A percentile compares a stretch with the other conserved stretches of the same genome.
phyloP scores from a whole-genome alignment of 2,888 invertebrate species.

The Conchocele bisecta region DNA sequence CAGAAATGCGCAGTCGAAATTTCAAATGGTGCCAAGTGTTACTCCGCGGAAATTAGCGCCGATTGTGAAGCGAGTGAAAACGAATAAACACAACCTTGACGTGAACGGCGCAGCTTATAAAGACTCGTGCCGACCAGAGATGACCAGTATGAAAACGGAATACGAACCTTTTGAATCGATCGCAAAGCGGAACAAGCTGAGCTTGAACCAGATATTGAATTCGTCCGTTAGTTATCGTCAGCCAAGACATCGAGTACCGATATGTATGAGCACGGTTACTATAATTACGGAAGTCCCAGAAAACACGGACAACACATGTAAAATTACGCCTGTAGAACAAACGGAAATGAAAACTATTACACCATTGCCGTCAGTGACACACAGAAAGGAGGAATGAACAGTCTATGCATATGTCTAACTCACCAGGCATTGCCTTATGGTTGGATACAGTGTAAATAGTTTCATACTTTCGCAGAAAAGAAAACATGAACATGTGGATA shows the following conservation, averaged over 20 bases:
- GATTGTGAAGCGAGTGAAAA: slow-evolving; percentile 52
- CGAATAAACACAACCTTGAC: slow-evolving; percentile 20
- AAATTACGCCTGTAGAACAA: no score
- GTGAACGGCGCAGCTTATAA: slow-evolving; percentile 2
- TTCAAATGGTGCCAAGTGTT: slow-evolving; percentile 51
- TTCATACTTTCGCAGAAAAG: no score
- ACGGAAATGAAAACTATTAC: no score
- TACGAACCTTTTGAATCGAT: slow-evolving; percentile 72
- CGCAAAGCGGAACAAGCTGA: slow-evolving; percentile 67
- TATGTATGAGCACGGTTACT: slow-evolving; percentile 52
- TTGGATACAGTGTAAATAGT: no score
- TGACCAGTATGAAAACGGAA: slow-evolving; percentile 65
- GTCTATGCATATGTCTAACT: no score
- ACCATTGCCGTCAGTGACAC: no score
- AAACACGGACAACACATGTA: no score
- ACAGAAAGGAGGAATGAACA: no score
- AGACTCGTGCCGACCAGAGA: slow-evolving; percentile 41
- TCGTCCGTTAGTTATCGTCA: slow-evolving; percentile 33
- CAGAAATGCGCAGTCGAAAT: slow-evolving; percentile 16
- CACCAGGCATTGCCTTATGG: no score
- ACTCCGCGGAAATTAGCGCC: slow-evolving; percentile 62
- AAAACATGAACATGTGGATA: no score
- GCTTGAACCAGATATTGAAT: slow-evolving; percentile 52
- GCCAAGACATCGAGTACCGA: slow-evolving; percentile 7
- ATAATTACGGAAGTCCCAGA: slow-evolving; percentile 41